These are phyloP conservation scores for Eupeodes latifasciatus DNA, from an alignment of 2,888 invertebrate genomes.

Conservation along the genomic window DNA sequence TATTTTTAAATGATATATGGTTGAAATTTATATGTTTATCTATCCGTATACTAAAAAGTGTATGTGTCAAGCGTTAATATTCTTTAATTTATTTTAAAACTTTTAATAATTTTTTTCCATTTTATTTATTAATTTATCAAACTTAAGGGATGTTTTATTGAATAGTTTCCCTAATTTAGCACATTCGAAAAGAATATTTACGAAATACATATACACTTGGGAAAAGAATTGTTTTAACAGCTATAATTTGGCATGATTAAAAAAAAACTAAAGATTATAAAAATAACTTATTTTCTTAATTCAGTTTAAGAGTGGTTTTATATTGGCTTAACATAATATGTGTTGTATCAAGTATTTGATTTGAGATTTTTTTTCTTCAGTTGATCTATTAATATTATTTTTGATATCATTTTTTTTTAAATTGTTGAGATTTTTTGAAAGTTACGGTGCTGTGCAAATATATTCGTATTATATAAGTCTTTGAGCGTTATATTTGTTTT, in stretches of 20 bases:
- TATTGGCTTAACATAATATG: constrained; percentile 69
- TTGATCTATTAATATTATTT: constrained; percentile 8
- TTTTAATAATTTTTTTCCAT: background rate
- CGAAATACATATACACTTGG: constrained; percentile 20
- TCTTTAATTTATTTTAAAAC: background rate
- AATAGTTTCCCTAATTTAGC: background rate
- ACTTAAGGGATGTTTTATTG: background rate
- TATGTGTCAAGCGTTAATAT: constrained; percentile 36
- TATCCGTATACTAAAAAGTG: constrained; percentile 2
- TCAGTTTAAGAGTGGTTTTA: constrained; percentile 46
- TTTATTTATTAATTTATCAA: background rate
- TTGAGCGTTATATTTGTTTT: no score
- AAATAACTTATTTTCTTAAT: constrained; percentile 42
- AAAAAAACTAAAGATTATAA: constrained; percentile 27
- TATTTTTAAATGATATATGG: constrained; percentile 41
- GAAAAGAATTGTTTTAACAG: constrained; percentile 50
- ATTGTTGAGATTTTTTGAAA: constrained; percentile 1
- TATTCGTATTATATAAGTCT: no score
- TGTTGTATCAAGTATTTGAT: constrained; percentile 65
- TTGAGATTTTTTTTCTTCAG: constrained; percentile 13
- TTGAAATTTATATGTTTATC: constrained; percentile 26
- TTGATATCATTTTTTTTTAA: constrained; percentile 25
- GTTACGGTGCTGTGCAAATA: no score
- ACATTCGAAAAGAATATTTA: constrained; percentile 30
- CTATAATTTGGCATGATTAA: constrained; percentile 69